A percentile compares a stretch with the other conserved stretches of the same genome.
Evolutionary conservation across 2,797 vertebrate species (phyloP).

Genomic region (Aythya fuligula): DNA sequence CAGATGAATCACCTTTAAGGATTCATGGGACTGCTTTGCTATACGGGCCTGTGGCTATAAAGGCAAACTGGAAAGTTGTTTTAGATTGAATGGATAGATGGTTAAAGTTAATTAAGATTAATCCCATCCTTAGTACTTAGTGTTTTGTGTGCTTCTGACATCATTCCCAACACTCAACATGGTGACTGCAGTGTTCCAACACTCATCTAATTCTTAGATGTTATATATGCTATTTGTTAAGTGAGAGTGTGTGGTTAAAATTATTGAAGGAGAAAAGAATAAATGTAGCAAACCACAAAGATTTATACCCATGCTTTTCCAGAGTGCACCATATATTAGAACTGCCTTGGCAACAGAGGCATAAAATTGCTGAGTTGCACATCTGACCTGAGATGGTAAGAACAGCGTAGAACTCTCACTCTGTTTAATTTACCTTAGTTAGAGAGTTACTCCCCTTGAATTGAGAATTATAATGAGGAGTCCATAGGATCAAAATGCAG

Average conservation of each 20-base stretch:
- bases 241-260: background rate
- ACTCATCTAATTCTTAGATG: background rate
- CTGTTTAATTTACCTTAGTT: constrained; percentile 30
- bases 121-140: background rate
- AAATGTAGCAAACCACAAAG: background rate
- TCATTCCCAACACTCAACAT: background rate
- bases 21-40: background rate
- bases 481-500: background rate
- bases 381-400: background rate
- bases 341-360: background rate
- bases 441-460: background rate
- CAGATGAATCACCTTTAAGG: background rate
- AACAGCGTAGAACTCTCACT: background rate
- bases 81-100: background rate
- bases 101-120: background rate
- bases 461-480: background rate
- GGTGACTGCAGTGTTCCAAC: background rate
- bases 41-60: background rate
- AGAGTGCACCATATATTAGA: background rate
- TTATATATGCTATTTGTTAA: background rate
- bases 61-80: background rate
- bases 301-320: background rate
- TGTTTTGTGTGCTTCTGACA: background rate
- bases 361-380: constrained; percentile 39
- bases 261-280: constrained; percentile 9